Evolutionary conservation across 2,113 vertebrate genomes (phyloP).

Genomic region (Seriola rivoliana): DNA sequence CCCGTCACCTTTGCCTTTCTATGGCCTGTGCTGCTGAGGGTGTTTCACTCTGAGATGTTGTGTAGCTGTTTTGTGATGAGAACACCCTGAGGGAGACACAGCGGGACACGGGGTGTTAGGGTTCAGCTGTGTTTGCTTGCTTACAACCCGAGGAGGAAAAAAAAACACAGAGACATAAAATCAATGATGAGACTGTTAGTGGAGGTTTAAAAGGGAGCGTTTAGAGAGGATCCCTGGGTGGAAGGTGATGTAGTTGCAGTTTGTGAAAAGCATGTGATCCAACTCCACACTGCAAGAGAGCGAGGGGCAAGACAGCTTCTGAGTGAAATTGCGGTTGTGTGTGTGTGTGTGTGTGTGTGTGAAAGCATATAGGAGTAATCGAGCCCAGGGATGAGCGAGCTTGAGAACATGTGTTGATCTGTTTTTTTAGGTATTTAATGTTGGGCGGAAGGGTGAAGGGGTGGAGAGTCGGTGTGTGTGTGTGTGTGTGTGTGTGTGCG

Average conservation of each 20-base stretch:
- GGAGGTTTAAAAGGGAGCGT: slow-evolving; percentile 84
- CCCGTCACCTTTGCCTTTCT: slow-evolving; percentile 82
- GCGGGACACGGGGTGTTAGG: slow-evolving; percentile 80
- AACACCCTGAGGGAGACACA: slow-evolving; percentile 82
- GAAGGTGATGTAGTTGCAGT: slow-evolving; percentile 82
- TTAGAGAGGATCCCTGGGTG: slow-evolving; percentile 84
- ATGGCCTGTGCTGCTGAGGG: slow-evolving; percentile 77
- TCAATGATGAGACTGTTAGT: slow-evolving; percentile 87
- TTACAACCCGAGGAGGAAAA: slow-evolving; percentile 77
- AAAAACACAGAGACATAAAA: slow-evolving; percentile 83
- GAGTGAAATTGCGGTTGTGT: slow-evolving; percentile 51
- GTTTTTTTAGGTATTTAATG: slow-evolving; percentile 62
- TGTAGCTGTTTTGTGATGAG: slow-evolving; percentile 79
- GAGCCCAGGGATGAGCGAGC: slow-evolving; percentile 59
- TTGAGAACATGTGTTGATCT: slow-evolving; percentile 63
- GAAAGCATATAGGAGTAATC: slow-evolving; percentile 60
- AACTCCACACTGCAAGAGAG: slow-evolving; percentile 67
- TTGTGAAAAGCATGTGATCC: slow-evolving; percentile 82
- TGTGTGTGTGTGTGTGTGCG: slow-evolving; percentile 14
- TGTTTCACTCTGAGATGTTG: slow-evolving; percentile 77
- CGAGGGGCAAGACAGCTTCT: slow-evolving; percentile 53
- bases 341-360: neutral
- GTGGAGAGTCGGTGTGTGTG: slow-evolving; percentile 32
- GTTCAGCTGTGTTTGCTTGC: slow-evolving; percentile 84
- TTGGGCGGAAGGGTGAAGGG: slow-evolving; percentile 51